phyloP scores from a whole-genome alignment of 1,140 invertebrate genomes.

The Monomorium pharaonis region DNA sequence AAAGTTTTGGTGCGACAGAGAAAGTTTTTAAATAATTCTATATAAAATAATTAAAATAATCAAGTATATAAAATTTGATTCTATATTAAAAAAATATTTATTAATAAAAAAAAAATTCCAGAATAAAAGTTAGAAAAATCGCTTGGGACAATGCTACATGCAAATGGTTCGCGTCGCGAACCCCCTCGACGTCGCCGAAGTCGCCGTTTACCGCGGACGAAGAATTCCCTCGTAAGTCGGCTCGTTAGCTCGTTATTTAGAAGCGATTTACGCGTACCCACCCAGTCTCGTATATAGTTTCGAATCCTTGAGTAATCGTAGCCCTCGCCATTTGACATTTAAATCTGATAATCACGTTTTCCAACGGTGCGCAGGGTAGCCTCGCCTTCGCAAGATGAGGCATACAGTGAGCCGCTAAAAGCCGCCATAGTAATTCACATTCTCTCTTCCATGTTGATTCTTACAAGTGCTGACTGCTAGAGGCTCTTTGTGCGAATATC shows the following conservation, averaged over 20 bases:
- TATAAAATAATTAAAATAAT: slow-evolving; percentile 10
- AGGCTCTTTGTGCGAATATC: slow-evolving; percentile 20
- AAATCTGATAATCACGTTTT: slow-evolving; percentile 77
- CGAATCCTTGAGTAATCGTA: slow-evolving; percentile 56
- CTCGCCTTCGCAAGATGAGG: slow-evolving; percentile 7
- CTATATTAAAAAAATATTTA: background rate
- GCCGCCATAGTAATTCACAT: slow-evolving; percentile 80
- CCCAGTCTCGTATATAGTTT: slow-evolving; percentile 60
- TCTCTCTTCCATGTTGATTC: slow-evolving; percentile 82
- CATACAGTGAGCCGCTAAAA: slow-evolving; percentile 22
- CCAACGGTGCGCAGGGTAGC: slow-evolving; percentile 14
- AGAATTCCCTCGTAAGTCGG: slow-evolving; percentile 75
- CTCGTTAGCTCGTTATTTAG: slow-evolving; percentile 82
- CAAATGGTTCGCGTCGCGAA: slow-evolving; percentile 55
- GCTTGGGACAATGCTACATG: slow-evolving; percentile 48
- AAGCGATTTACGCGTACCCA: slow-evolving; percentile 70
- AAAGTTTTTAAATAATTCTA: background rate
- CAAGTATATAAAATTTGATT: background rate
- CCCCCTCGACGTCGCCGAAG: slow-evolving; percentile 13
- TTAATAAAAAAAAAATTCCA: background rate
- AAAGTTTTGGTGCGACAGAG: background rate
- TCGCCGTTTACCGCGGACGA: slow-evolving; percentile 36
- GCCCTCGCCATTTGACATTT: slow-evolving; percentile 77
- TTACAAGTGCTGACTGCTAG: slow-evolving; percentile 66
- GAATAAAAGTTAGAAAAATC: slow-evolving; percentile 26